Evolutionary conservation across 1,140 invertebrate genomes (phyloP), one percentile per base, ranked within the genome.

Genomic region (Drosophila pseudoananassae): DNA sequence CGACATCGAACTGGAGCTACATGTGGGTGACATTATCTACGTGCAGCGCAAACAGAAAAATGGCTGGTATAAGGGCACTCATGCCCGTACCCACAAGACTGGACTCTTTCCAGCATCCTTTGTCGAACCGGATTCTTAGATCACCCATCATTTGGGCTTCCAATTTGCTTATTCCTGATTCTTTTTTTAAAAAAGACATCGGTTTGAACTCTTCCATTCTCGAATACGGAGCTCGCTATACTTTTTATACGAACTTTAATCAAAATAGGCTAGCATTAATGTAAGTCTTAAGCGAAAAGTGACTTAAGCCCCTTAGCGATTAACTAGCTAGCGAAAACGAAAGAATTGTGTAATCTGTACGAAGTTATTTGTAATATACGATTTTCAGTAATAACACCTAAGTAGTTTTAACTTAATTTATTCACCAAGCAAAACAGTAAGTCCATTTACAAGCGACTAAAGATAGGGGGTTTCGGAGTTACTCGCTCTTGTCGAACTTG

Each of bases 41-140:
- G 97, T 98, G 3, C 96, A 97, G 85, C 97, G 97, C 76, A 98
- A 98, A 91, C 94, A 97, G 36, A 97, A 98, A 23, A 98, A 98
- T 87, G 98, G 98, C 10, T 99, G 98, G 98, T 98, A 96, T 91
- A 98, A 98, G 91, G 98, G 98, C 4, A 98, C 97, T 1, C 94
- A 97, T 74, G 95, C 98, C 81, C 94, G 97, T 47, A 98, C 97
- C 2, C 97, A 97, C 12, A 95, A 97, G 76, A 97, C 96, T 1
- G 98, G 98, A 5, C 93, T 99, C 2, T 98, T 99, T 92, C 98
- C 98, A 1, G 97, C 97, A 38, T 98, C 96, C 85, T 99, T 99
- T 93, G 98, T 98, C 12, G 96, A 98, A 92, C 93, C 93, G 52
- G 91, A 91, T 85, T 64, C 84, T 29, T 87, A 87, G 31, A 17